These are phyloP conservation scores for Drosophila quinaria DNA, from an alignment of 2,888 invertebrate genomes.

Conservation along the genomic window DNA sequence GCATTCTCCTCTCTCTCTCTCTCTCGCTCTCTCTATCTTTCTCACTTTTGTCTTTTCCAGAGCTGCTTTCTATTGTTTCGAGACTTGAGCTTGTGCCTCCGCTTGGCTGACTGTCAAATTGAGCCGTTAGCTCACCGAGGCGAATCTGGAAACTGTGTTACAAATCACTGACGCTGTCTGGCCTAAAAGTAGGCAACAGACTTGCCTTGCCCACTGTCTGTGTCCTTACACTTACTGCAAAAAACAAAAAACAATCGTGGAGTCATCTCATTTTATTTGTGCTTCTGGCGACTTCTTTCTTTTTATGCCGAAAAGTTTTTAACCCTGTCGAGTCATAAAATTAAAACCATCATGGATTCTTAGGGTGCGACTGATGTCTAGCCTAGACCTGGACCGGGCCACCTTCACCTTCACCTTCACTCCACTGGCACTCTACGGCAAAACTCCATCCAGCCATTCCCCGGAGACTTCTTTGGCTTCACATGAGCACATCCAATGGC, in stretches of 20 bases:
- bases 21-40: conserved; percentile 1
- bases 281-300: conserved; percentile 13
- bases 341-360: conserved; percentile 67
- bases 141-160: conserved; percentile 61
- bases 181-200: conserved; percentile 41
- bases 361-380: conserved; percentile 60
- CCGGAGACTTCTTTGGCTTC: conserved; percentile 33
- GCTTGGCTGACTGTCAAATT: conserved; percentile 53
- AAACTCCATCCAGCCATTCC: conserved; percentile 25
- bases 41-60: conserved; percentile 4
- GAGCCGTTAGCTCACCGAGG: conserved; percentile 65
- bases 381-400: conserved; percentile 13
- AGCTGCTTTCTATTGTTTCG: conserved; percentile 51
- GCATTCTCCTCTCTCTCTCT: conserved; percentile 39
- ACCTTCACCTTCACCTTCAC: conserved; percentile 8
- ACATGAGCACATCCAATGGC: conserved; percentile 18
- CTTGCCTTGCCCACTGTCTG: background rate
- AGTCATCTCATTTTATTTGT: conserved; percentile 64
- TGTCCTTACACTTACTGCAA: conserved; percentile 30
- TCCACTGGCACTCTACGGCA: conserved; percentile 53
- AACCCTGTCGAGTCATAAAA: conserved; percentile 76
- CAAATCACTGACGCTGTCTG: conserved; percentile 68
- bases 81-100: conserved; percentile 56
- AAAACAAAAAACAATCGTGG: conserved; percentile 39
- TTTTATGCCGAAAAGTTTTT: conserved; percentile 67